These are phyloP conservation scores for Listronotus oregonensis DNA, from an alignment of 1,140 invertebrate species.

Conservation along the genomic window DNA sequence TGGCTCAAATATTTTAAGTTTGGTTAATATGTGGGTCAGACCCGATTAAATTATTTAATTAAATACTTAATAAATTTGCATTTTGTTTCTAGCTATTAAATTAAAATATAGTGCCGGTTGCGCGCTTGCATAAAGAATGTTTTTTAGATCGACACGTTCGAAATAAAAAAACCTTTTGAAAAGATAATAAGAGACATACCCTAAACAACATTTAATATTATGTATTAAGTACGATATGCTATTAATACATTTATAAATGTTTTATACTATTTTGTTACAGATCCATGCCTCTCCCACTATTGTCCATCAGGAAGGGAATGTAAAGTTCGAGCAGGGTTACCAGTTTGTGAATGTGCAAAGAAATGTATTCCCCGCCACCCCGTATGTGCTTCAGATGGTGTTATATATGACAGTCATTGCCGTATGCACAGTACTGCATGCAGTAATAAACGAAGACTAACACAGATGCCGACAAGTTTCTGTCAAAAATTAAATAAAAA, in stretches of 20 bases:
- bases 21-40: too few relatives aligned
- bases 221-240: background rate
- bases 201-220: background rate
- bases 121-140: too few relatives aligned
- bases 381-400: slow-evolving; percentile 77
- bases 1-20: too few relatives aligned
- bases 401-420: slow-evolving; percentile 76
- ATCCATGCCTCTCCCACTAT: slow-evolving; percentile 68
- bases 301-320: slow-evolving; percentile 74
- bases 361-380: slow-evolving; percentile 64
- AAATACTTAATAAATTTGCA: too few relatives aligned
- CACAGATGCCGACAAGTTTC: slow-evolving; percentile 61
- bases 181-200: too few relatives aligned
- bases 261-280: slow-evolving; percentile 52
- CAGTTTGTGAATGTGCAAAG: slow-evolving; percentile 68
- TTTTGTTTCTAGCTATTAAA: too few relatives aligned
- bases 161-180: too few relatives aligned
- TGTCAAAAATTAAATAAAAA: slow-evolving; percentile 58
- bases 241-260: background rate
- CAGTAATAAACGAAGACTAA: slow-evolving; percentile 62
- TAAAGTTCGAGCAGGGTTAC: slow-evolving; percentile 58
- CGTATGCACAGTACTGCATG: slow-evolving; percentile 75
- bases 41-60: too few relatives aligned
- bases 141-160: too few relatives aligned
- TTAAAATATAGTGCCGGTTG: too few relatives aligned